Evolutionary conservation across 1,140 invertebrate species (phyloP).

Genomic region (Physella acuta): DNA sequence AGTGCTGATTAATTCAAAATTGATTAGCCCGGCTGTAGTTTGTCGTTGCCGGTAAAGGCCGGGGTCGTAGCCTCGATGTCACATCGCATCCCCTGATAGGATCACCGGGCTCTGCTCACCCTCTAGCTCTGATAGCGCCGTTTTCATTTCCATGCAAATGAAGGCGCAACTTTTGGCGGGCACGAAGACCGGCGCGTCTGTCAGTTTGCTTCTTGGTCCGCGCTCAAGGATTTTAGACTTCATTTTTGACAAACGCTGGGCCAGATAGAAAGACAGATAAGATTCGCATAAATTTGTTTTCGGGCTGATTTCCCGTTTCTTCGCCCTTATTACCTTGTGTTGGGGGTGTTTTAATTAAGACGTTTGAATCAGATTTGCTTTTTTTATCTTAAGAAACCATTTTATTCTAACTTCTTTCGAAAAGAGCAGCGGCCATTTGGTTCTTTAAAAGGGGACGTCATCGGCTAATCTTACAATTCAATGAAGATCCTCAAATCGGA

Average conservation of each 20-base stretch:
- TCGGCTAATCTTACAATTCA: no score
- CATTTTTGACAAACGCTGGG: conserved; percentile 20
- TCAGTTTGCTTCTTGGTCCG: conserved; percentile 6
- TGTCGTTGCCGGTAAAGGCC: conserved; percentile 11
- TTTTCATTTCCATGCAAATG: conserved; percentile 27
- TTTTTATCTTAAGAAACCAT: neutral
- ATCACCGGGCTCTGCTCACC: conserved; percentile 8
- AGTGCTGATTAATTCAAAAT: conserved; percentile 22
- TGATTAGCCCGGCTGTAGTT: neutral
- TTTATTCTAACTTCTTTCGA: no score
- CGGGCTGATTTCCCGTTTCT: neutral
- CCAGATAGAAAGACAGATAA: conserved; percentile 17
- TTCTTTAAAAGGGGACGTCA: no score
- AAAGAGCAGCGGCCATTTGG: no score
- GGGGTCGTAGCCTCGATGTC: neutral
- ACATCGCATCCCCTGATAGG: conserved; percentile 16
- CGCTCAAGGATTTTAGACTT: conserved; percentile 14
- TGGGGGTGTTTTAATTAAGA: neutral
- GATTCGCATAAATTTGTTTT: conserved; percentile 22
- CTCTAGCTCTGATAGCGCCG: conserved; percentile 19
- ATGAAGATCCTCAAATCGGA: no score
- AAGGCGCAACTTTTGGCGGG: conserved; percentile 4
- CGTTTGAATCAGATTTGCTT: neutral
- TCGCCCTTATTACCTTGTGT: neutral
- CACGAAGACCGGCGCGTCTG: neutral